Evolutionary conservation across 2,113 vertebrate species (phyloP).

Genomic region (Lophura nycthemera): DNA sequence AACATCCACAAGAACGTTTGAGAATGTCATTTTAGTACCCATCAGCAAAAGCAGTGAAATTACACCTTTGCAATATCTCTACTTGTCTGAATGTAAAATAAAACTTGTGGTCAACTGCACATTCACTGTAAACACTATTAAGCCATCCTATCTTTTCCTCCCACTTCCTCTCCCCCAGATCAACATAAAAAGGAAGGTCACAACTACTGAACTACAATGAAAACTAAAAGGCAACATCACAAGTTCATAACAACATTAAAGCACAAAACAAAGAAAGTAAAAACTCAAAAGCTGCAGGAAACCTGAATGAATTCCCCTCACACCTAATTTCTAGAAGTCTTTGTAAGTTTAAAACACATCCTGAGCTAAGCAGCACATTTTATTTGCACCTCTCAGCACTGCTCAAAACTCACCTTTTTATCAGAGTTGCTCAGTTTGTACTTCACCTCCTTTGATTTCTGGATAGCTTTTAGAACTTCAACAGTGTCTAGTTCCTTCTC

Average conservation of each 20-base stretch:
- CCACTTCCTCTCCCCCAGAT: background rate
- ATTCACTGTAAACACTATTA: background rate
- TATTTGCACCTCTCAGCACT: background rate
- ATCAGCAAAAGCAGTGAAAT: background rate
- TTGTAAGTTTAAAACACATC: background rate
- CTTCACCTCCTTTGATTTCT: conserved; percentile 96
- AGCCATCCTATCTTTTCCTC: background rate
- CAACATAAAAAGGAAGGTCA: conserved; percentile 5
- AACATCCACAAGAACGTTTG: background rate
- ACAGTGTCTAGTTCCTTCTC: conserved; percentile 97
- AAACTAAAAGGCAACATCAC: background rate
- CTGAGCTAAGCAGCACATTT: background rate
- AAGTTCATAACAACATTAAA: background rate
- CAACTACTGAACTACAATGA: background rate
- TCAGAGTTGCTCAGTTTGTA: conserved; percentile 86
- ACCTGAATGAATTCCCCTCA: background rate
- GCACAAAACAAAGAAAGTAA: background rate
- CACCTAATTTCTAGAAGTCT: background rate
- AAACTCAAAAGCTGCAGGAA: background rate
- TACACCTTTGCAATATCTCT: background rate
- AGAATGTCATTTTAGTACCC: background rate
- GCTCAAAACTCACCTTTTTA: conserved; percentile 85
- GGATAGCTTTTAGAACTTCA: conserved; percentile 97
- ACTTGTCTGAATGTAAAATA: background rate
- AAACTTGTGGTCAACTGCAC: background rate